These are phyloP conservation scores for Andrena cerasifolii DNA, from an alignment of 1,140 invertebrate genomes.

Conservation along the genomic window DNA sequence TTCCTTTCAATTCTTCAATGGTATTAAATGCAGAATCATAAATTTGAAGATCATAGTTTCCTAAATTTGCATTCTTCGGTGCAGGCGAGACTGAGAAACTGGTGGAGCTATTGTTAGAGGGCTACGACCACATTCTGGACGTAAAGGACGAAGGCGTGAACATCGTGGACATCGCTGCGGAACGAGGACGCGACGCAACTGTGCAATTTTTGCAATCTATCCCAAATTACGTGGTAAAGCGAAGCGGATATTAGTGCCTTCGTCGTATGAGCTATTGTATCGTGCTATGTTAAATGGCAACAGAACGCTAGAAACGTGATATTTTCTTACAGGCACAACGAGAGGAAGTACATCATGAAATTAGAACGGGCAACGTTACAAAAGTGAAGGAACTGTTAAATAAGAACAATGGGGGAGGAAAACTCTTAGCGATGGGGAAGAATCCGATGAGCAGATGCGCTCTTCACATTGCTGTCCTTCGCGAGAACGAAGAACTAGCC, in stretches of 20 bases:
- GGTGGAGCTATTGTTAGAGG: slow-evolving; percentile 90
- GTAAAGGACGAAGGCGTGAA: slow-evolving; percentile 86
- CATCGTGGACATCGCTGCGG: slow-evolving; percentile 87
- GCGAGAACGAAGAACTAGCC: slow-evolving; percentile 90
- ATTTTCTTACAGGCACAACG: slow-evolving; percentile 85
- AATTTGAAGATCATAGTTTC: neutral
- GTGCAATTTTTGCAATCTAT: slow-evolving; percentile 86
- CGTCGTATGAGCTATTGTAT: neutral
- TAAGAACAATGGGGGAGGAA: slow-evolving; percentile 84
- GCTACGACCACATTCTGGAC: slow-evolving; percentile 94
- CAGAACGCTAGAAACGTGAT: neutral
- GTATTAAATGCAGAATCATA: neutral
- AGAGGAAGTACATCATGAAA: slow-evolving; percentile 89
- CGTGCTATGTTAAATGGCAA: slow-evolving; percentile 13
- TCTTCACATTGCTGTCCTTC: slow-evolving; percentile 92
- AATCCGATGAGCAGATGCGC: slow-evolving; percentile 88
- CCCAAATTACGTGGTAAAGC: slow-evolving; percentile 87
- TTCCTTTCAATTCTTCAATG: too few species aligned
- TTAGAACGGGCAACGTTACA: slow-evolving; percentile 86
- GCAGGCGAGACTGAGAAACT: slow-evolving; percentile 90
- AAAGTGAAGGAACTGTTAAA: slow-evolving; percentile 85
- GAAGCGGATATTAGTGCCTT: too few species aligned
- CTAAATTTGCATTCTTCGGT: slow-evolving; percentile 27
- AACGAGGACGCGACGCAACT: slow-evolving; percentile 86
- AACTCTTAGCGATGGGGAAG: slow-evolving; percentile 88